Evolutionary conservation across 2,113 vertebrate species (phyloP).

Genomic region (Neotragus pygmaeus): DNA sequence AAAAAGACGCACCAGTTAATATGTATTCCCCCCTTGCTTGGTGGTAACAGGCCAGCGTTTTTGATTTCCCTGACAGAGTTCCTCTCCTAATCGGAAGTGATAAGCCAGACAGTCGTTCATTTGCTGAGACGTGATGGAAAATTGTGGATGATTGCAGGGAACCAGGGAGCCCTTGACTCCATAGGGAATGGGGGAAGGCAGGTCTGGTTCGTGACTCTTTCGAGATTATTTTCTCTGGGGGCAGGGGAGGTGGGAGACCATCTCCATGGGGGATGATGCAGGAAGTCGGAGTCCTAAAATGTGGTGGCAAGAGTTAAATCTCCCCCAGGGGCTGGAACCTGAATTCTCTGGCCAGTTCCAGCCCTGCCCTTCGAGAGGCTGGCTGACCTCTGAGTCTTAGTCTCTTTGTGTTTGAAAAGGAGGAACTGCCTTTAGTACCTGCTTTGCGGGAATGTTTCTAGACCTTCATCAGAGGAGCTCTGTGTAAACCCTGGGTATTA

Average conservation of each 20-base stretch:
- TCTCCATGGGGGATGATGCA: rapidly evolving
- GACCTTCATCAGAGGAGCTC: neutral
- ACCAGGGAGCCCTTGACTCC: neutral
- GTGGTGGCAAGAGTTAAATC: neutral
- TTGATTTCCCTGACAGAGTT: constrained; percentile 24
- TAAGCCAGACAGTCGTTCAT: constrained; percentile 37
- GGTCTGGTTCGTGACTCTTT: neutral
- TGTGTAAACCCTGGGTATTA: neutral
- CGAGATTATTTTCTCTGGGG: neutral
- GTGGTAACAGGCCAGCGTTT: neutral
- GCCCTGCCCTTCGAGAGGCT: neutral
- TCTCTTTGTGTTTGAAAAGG: neutral
- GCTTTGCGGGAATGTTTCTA: neutral
- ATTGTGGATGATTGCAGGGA: neutral
- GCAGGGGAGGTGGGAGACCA: neutral
- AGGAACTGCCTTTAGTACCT: neutral
- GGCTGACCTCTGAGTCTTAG: neutral
- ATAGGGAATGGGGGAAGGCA: neutral
- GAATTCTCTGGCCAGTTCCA: neutral
- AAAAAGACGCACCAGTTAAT: constrained; percentile 21
- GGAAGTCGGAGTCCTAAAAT: neutral
- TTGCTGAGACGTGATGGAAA: neutral
- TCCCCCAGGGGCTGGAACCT: neutral
- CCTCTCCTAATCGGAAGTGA: constrained; percentile 50
- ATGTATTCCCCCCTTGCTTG: neutral